A percentile compares a stretch with the other conserved stretches of the same genome.
These are phyloP conservation scores for Latrodectus elegans DNA, from an alignment of 2,888 invertebrate species.

Conservation along the genomic window DNA sequence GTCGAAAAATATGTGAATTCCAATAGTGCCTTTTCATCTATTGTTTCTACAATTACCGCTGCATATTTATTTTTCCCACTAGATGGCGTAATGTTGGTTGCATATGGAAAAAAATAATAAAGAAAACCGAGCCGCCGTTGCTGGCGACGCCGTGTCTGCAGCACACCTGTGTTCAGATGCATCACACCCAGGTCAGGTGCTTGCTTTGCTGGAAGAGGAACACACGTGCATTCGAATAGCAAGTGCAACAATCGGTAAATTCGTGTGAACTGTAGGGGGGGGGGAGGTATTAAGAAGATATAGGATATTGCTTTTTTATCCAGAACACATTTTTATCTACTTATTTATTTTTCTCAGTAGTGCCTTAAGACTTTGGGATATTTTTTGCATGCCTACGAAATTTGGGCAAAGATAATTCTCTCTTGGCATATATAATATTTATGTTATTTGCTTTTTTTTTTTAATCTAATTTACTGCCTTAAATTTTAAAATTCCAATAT, in stretches of 20 bases:
- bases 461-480: neutral
- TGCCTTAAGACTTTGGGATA: conserved; percentile 23
- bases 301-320: conserved; percentile 58
- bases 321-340: conserved; percentile 15
- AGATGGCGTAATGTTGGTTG: conserved; percentile 5
- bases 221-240: conserved; percentile 46
- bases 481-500: neutral
- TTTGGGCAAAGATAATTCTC: conserved; percentile 52
- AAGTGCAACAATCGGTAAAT: conserved; percentile 66
- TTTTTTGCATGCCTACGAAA: conserved; percentile 30
- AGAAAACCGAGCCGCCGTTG: conserved; percentile 19
- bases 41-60: too few species aligned
- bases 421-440: too few species aligned
- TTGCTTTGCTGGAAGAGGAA: conserved; percentile 38
- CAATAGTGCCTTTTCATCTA: too few species aligned
- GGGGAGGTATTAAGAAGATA: conserved; percentile 42
- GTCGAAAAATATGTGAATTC: too few species aligned
- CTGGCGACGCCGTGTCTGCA: conserved; percentile 65
- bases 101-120: conserved; percentile 8
- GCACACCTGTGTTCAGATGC: conserved; percentile 67
- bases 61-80: neutral
- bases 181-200: conserved; percentile 68
- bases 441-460: neutral
- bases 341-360: conserved; percentile 31
- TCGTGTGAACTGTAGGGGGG: conserved; percentile 51